These are phyloP conservation scores for Caenorhabditis zanzibari DNA, from an alignment of 2,888 invertebrate genomes.

Conservation along the genomic window DNA sequence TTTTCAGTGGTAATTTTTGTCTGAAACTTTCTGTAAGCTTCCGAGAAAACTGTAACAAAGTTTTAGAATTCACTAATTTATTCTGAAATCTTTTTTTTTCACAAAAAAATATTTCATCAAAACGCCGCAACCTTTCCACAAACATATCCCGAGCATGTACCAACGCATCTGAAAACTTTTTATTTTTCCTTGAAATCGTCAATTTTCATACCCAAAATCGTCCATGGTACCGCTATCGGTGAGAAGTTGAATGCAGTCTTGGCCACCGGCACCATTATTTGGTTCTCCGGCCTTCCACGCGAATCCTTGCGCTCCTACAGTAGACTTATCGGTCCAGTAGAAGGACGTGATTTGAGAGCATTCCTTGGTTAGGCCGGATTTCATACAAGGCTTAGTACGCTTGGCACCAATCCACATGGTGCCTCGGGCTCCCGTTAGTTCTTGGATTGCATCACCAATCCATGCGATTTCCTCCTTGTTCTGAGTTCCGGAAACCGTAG, in stretches of 20 bases:
- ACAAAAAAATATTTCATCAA: background rate
- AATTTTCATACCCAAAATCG: background rate
- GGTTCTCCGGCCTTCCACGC: background rate
- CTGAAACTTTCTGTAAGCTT: too few species aligned
- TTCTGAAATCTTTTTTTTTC: too few species aligned
- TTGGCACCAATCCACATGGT: background rate
- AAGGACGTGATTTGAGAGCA: background rate
- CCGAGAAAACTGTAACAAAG: too few species aligned
- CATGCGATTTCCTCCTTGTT: background rate
- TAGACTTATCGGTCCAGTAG: slow-evolving; percentile 14
- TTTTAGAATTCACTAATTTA: too few species aligned
- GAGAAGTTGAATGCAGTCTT: background rate
- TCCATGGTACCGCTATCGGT: background rate
- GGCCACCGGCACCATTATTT: background rate
- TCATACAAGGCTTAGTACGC: background rate
- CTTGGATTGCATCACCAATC: background rate
- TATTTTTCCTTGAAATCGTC: too few species aligned
- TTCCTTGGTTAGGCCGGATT: background rate
- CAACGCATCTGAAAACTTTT: background rate
- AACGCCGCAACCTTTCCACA: slow-evolving; percentile 12
- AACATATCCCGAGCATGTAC: background rate
- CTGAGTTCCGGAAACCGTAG: background rate
- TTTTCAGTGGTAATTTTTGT: too few species aligned
- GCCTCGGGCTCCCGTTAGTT: background rate
- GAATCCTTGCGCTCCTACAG: slow-evolving; percentile 1